phyloP scores from a whole-genome alignment of 2,888 invertebrate genomes.

The Chirona hameri region DNA sequence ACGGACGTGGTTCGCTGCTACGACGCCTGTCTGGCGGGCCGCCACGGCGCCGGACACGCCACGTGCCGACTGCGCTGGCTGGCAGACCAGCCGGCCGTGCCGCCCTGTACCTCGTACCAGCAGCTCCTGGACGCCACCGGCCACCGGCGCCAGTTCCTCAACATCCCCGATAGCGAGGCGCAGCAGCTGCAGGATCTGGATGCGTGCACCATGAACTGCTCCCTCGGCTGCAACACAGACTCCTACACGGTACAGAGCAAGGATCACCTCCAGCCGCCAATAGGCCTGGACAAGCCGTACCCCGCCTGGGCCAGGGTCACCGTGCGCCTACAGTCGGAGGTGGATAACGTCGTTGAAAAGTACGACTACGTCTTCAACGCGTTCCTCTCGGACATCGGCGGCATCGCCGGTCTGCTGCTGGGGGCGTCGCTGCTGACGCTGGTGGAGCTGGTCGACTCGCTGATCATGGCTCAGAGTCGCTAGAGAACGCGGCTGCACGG shows the following conservation, averaged over 20 bases:
- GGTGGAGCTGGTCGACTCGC: not conserved
- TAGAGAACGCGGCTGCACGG: not conserved
- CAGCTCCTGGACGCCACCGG: not conserved
- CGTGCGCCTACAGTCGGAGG: not conserved
- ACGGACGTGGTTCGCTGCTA: not conserved
- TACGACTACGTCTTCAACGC: not conserved
- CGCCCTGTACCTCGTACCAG: not conserved
- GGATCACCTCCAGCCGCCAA: not conserved
- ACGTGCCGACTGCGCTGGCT: not conserved
- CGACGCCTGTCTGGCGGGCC: not conserved
- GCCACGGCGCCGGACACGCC: not conserved
- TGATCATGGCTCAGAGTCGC: not conserved
- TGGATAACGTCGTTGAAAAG: not conserved
- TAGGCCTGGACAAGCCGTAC: not conserved
- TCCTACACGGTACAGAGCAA: not conserved
- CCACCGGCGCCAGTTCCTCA: not conserved
- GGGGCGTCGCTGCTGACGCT: not conserved
- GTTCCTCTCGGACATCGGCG: not conserved
- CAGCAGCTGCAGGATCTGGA: not conserved
- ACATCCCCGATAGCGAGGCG: not conserved
- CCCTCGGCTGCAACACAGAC: not conserved
- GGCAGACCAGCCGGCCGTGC: not conserved
- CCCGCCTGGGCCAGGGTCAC: not conserved
- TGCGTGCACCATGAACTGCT: not conserved
- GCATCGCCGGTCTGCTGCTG: not conserved